Percentiles rank a stretch among this genome's conserved stretches.
Conservation (phyloP, 2,888 invertebrate genomes). For the Andrena fulva region DNA sequence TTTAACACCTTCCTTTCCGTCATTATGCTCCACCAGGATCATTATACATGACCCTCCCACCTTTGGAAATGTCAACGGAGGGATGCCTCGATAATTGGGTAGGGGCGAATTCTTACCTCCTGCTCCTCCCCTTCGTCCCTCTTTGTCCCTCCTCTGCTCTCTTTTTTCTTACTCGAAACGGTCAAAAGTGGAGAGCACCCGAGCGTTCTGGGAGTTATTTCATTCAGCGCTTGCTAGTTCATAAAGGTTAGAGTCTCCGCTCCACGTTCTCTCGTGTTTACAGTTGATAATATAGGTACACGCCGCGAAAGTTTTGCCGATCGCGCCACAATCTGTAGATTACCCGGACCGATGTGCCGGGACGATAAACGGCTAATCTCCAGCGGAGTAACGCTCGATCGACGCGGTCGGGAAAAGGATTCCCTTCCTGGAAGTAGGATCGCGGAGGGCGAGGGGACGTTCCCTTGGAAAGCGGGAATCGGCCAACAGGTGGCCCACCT, state of each 20-base stretch:
- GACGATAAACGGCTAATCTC: conserved; percentile 18
- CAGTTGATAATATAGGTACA: not conserved
- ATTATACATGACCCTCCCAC: conserved; percentile 38
- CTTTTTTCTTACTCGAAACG: no score
- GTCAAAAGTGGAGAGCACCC: no score
- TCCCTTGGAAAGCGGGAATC: conserved; percentile 44
- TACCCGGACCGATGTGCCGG: not conserved
- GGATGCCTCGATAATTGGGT: conserved; percentile 45
- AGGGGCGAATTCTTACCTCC: conserved; percentile 2
- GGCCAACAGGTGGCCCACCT: conserved; percentile 62
- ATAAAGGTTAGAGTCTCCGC: no score
- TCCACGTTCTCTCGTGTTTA: no score
- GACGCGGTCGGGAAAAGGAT: not conserved
- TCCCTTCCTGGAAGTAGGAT: conserved; percentile 7
- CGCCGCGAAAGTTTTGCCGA: not conserved
- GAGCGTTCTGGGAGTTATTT: no score
- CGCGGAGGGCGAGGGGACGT: not conserved
- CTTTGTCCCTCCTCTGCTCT: no score
- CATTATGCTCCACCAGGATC: conserved; percentile 25
- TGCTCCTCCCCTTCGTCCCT: not conserved
- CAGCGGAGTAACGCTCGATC: not conserved
- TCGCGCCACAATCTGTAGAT: not conserved
- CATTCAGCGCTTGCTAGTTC: no score
- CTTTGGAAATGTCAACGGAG: conserved; percentile 45
- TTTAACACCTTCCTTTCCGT: conserved; percentile 29